These are phyloP conservation scores for Anodontia alba DNA, from an alignment of 2,888 invertebrate genomes.

Conservation along the genomic window DNA sequence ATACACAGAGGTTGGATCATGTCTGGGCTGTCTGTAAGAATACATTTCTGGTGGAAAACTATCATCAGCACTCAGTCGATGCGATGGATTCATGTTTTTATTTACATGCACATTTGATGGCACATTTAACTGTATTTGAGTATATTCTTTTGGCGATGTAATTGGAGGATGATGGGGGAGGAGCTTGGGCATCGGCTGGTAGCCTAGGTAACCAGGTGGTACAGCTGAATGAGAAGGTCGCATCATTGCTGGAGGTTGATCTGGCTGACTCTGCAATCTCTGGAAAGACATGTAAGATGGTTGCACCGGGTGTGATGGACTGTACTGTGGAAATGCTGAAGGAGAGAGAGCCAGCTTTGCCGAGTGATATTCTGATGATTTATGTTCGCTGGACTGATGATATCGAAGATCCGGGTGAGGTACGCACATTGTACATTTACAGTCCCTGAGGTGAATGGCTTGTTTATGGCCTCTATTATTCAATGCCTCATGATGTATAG, in stretches of 20 bases:
- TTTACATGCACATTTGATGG: not conserved
- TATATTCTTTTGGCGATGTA: slow-evolving; percentile 48
- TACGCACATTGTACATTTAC: slow-evolving; percentile 43
- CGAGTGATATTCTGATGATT: not conserved
- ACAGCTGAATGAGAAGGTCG: slow-evolving; percentile 30
- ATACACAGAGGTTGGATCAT: not conserved
- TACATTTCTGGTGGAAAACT: not conserved
- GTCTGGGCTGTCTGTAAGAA: not conserved
- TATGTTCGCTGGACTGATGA: not conserved
- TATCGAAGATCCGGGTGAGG: not conserved
- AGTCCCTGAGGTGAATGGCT: slow-evolving; percentile 32
- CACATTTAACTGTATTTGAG: not conserved
- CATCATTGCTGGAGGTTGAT: slow-evolving; percentile 38
- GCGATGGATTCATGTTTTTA: not conserved
- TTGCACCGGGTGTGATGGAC: not conserved
- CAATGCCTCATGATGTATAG: not conserved
- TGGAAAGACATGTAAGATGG: not conserved
- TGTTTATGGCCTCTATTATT: slow-evolving; percentile 1
- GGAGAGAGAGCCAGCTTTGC: not conserved
- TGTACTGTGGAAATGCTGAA: slow-evolving; percentile 7
- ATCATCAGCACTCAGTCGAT: not conserved
- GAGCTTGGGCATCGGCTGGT: slow-evolving; percentile 51
- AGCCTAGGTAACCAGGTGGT: slow-evolving; percentile 23
- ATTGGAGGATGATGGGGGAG: slow-evolving; percentile 58
- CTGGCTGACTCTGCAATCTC: slow-evolving; percentile 11